These are phyloP conservation scores for Nemoura dubitans DNA, from an alignment of 2,888 invertebrate genomes.

Conservation along the genomic window DNA sequence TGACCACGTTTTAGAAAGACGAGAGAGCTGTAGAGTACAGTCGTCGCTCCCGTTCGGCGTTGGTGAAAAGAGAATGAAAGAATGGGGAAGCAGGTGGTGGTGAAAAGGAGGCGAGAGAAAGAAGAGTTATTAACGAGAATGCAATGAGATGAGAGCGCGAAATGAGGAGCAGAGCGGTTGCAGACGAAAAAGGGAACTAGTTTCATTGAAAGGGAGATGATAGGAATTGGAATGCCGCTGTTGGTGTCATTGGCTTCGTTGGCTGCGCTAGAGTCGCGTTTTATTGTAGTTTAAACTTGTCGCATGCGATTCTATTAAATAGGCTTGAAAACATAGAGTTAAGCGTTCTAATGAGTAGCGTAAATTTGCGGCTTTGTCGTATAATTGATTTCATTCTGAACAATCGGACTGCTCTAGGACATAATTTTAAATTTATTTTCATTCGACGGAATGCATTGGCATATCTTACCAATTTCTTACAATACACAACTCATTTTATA, in stretches of 20 bases:
- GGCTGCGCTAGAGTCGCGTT: background rate
- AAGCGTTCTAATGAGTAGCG: too few relatives aligned
- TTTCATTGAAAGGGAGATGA: background rate
- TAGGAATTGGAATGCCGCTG: background rate
- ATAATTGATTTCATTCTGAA: too few relatives aligned
- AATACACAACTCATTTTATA: too few relatives aligned
- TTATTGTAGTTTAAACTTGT: background rate
- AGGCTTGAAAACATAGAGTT: too few relatives aligned
- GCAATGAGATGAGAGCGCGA: constrained; percentile 20
- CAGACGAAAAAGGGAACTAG: background rate
- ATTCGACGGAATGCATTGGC: too few relatives aligned
- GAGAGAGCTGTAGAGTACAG: too few relatives aligned
- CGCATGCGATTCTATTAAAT: too few relatives aligned
- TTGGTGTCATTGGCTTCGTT: background rate
- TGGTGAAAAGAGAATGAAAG: background rate
- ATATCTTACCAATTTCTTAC: too few relatives aligned
- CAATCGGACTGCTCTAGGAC: too few relatives aligned
- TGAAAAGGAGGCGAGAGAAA: background rate
- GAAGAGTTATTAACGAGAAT: constrained; percentile 28
- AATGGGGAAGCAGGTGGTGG: constrained; percentile 33
- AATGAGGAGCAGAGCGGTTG: background rate
- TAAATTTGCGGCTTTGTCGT: too few relatives aligned
- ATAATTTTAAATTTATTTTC: too few relatives aligned
- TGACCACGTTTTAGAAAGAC: constrained; percentile 35
- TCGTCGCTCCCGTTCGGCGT: too few relatives aligned